Percentiles rank a stretch among this genome's conserved stretches.
Conservation (phyloP, 1,140 invertebrate genomes). For the Hylaeus anthracinus region DNA sequence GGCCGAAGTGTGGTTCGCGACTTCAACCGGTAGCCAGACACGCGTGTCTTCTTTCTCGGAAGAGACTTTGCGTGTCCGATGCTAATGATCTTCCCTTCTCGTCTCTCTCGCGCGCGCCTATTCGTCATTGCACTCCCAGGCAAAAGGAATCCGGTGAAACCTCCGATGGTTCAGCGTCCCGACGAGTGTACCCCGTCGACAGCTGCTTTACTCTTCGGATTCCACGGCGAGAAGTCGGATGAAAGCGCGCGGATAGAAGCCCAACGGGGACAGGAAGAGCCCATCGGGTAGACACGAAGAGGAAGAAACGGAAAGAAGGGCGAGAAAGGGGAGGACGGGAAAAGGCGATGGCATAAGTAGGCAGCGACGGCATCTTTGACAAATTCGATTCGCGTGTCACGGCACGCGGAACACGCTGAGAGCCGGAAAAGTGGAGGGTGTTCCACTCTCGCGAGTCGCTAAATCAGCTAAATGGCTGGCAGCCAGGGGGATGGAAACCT, state of each 20-base stretch:
- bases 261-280: slow-evolving; percentile 18
- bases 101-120: background rate
- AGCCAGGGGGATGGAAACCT: slow-evolving; percentile 60
- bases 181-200: slow-evolving; percentile 42
- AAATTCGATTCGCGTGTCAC: slow-evolving; percentile 79
- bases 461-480: slow-evolving; percentile 74
- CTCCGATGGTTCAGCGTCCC: slow-evolving; percentile 29
- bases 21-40: slow-evolving; percentile 22
- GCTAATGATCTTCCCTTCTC: slow-evolving; percentile 42
- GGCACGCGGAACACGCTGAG: slow-evolving; percentile 72
- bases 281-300: slow-evolving; percentile 1
- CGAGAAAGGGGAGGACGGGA: slow-evolving; percentile 51
- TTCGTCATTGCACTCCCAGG: background rate
- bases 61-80: slow-evolving; percentile 53
- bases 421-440: slow-evolving; percentile 70
- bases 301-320: slow-evolving; percentile 57
- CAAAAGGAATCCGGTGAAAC: slow-evolving; percentile 10
- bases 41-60: slow-evolving; percentile 21
- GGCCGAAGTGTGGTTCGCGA: slow-evolving; percentile 21
- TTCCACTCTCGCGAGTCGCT: slow-evolving; percentile 65
- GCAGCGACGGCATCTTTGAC: slow-evolving; percentile 73
- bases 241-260: slow-evolving; percentile 3
- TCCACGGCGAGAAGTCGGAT: slow-evolving; percentile 3
- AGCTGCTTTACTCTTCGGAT: slow-evolving; percentile 57
- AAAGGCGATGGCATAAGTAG: slow-evolving; percentile 65